Percentiles rank a stretch among this genome's conserved stretches.
Conservation (phyloP, 2,888 invertebrate genomes). For the Unio delphinus region DNA sequence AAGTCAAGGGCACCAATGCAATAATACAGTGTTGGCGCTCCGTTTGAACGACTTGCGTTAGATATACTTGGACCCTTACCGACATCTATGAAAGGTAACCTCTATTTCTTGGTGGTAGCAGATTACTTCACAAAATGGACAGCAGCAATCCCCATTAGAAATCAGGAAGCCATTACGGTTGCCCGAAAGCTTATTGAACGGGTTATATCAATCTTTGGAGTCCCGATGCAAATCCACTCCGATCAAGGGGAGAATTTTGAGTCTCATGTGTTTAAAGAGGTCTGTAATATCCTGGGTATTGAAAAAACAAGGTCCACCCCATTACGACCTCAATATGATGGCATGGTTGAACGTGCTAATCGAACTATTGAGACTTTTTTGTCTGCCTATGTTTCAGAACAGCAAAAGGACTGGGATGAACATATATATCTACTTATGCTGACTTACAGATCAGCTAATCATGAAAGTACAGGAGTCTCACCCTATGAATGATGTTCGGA, state of each 20-base stretch:
- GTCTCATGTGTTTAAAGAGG: constrained; percentile 7
- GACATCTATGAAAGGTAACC: constrained; percentile 9
- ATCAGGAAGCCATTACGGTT: constrained; percentile 12
- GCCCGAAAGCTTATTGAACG: constrained; percentile 7
- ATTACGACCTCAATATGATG: constrained; percentile 19
- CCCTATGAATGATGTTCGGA: constrained; percentile 21
- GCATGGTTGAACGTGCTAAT: constrained; percentile 19
- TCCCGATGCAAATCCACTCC: constrained; percentile 12
- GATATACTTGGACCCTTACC: constrained; percentile 15
- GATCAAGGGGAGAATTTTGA: constrained; percentile 18
- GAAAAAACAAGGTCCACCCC: constrained; percentile 20
- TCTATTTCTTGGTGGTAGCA: constrained; percentile 10
- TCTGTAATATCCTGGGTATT: constrained; percentile 12
- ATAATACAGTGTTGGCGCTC: constrained; percentile 1
- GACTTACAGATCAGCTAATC: constrained; percentile 19
- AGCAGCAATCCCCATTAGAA: constrained; percentile 10
- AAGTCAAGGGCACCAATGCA: not conserved
- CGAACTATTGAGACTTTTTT: constrained; percentile 16
- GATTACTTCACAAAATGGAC: constrained; percentile 16
- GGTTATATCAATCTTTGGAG: constrained; percentile 13
- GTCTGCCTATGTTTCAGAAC: constrained; percentile 15
- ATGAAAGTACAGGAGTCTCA: constrained; percentile 16
- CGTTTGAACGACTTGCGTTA: constrained; percentile 6
- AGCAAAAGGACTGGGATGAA: constrained; percentile 24
- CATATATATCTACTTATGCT: constrained; percentile 22